phyloP scores from a whole-genome alignment of 2,113 vertebrate genomes.

The Pithys albifrons region DNA sequence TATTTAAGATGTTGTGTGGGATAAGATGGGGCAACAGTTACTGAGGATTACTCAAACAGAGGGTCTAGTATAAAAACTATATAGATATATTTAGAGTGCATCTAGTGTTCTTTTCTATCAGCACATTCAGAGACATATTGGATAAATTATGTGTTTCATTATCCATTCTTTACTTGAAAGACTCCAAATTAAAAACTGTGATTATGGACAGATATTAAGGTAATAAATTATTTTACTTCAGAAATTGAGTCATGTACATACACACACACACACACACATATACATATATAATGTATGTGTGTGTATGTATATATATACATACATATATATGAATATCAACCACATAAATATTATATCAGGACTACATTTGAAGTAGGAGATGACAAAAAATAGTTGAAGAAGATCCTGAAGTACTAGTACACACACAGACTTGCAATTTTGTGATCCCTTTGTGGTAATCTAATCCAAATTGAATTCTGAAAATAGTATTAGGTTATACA shows the following conservation, averaged over 20 bases:
- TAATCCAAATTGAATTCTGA: neutral
- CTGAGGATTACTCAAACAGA: neutral
- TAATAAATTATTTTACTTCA: neutral
- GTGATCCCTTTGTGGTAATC: neutral
- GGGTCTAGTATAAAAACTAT: neutral
- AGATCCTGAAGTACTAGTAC: neutral
- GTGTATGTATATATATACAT: neutral
- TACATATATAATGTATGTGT: too few species aligned
- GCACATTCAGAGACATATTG: accelerated
- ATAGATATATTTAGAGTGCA: neutral
- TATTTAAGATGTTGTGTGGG: neutral
- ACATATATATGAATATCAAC: neutral
- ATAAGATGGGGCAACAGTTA: neutral
- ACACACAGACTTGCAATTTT: neutral
- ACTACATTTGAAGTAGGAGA: neutral
- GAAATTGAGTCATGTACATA: neutral
- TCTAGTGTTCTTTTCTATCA: neutral
- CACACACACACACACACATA: neutral
- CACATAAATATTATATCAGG: neutral
- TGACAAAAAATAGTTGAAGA: neutral
- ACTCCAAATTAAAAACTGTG: neutral
- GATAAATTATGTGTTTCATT: neutral
- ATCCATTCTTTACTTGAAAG: neutral
- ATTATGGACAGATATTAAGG: neutral
- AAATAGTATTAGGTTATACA: neutral